Base-by-base conservation (phyloP, 2,888 invertebrate genomes). In the Agrochola lychnidis region DNA sequence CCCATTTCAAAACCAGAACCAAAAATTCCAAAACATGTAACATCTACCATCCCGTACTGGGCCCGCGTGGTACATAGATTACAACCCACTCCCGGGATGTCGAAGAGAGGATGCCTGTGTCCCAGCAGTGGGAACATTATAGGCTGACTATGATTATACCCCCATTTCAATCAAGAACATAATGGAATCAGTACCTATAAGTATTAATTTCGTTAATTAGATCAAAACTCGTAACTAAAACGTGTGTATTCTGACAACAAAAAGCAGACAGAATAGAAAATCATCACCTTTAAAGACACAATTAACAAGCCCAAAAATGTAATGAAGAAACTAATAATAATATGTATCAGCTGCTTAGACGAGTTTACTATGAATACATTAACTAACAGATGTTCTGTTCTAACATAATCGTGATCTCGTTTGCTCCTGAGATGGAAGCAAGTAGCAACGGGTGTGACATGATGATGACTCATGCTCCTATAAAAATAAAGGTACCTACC, bases 331-430 rank as follows among this genome's bases (percentile, higher is more conserved):
- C n/a, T 4, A 56, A 68, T 45, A 61, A 78, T 48, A n/a, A 42
- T 42, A 62, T 57, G 2, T 67, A 67, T 62, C 62, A 63, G 70
- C 70, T 73, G 79, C 42, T 79, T 53, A 36, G 5, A 78, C 71
- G 14, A 56, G 53, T 61, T 36, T 48, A 57, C 73, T 67, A 78
- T 74, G 76, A 83, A 83, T 83, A 81, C 25, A 85, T 82, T 70
- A 77, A 40, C 30, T 68, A 84, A 76, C 82, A 88, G 83, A 86
- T 87, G 84, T 85, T 85, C 57, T 87, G 84, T 85, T 85, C 57
- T 73, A 78, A 76, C 75, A 73, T 70, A 73, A 82, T 77, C 83
- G 73, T 79, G 78, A 81, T 78, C 78, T 66, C 76, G 76, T 76
- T 62, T 69, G 42, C 64, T 82, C 67, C 62, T 63, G 77, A 82